Base-by-base conservation (phyloP, 37 sponge, comb jelly and placozoan genomes). In the Ianthella basta region DNA sequence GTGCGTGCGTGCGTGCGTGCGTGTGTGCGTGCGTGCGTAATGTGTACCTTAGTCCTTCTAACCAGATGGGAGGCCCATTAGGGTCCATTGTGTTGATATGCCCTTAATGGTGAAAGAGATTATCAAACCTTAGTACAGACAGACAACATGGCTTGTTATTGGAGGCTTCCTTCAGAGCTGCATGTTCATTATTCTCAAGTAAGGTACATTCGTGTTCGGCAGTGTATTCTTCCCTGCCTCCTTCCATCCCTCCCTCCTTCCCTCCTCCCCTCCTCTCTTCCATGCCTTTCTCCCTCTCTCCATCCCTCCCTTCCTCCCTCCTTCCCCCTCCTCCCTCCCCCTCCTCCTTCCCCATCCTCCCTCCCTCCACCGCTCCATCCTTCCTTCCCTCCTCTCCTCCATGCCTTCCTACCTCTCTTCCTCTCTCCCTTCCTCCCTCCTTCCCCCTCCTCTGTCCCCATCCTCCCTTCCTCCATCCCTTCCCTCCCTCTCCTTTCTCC, bases 1-100 rank as follows among this genome's bases (percentile, higher is more conserved):
- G 70, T 69, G 70, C 27, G 70, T 69, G 70, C 27, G 70, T 69
- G 70, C 27, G 70, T 69, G 70, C 27, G 70, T 69, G 70, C 27
- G 70, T 69, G 70, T 69, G 70, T 69, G 70, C 27, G 70, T 69
- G 70, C 27, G 70, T 69, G 70, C 8, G 50, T 44, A 8, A n/a
- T n/a, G n/a, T n/a, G n/a, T n/a, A n/a, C n/a, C n/a, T n/a, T n/a
- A n/a, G n/a, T n/a, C n/a, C n/a, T n/a, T n/a, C n/a, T n/a, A n/a
- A n/a, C n/a, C n/a, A n/a, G n/a, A n/a, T n/a, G n/a, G n/a, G n/a
- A n/a, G n/a, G n/a, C n/a, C n/a, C n/a, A n/a, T n/a, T n/a, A n/a
- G n/a, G n/a, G n/a, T n/a, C n/a, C n/a, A n/a, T n/a, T n/a, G n/a
- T n/a, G n/a, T n/a, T n/a, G n/a, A n/a, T n/a, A n/a, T n/a, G n/a